Base-by-base conservation (phyloP, 2,113 vertebrate genomes). In the Apteryx owenii region DNA sequence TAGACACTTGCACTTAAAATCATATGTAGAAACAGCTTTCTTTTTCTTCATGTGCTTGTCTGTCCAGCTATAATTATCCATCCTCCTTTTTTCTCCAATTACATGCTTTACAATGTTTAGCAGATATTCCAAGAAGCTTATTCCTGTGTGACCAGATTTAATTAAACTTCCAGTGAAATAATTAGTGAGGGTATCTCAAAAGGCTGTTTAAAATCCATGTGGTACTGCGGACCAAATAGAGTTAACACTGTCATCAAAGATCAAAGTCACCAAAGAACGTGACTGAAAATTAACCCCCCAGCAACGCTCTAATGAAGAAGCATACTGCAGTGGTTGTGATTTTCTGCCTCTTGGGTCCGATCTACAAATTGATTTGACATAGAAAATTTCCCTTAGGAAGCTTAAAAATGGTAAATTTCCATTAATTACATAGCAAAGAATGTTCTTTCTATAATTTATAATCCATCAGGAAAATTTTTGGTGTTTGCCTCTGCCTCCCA, bases 131-230 rank as follows among this genome's bases (percentile, higher is more conserved):
- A 87, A 96, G 85, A 69, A 88, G 92, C 95, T 96, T 97, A 98
- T 98, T 98, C 97, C 98, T 98, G 82, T 96, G 97, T 97, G 98
- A 98, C 94, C 97, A 98, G 95, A 98, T 98, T 98, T 98, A 98
- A 99, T 98, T 98, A 98, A 98, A 98, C 95, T 98, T 97, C 86
- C 93, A 97, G 97, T 94, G 97, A 98, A 98, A 98, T 98, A 98
- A 98, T 99, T 98, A 98, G 98, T 72, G 61, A 94, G 95, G 85
- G 95, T 97, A 97, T 98, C 98, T 98, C 97, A 95, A 98, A 98
- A 98, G 98, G 90, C 95, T 88, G 89, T 96, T 98, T 96, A 98
- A 98, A 98, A 98, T 97, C 98, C 95, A 78, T 97, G 90, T 88
- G 72, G 91, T 96, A 92, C 95, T 94, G 95, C 97, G 94, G 96